These are phyloP conservation scores for Baryphthengus martii DNA, from an alignment of 2,113 vertebrate species.

Conservation along the genomic window DNA sequence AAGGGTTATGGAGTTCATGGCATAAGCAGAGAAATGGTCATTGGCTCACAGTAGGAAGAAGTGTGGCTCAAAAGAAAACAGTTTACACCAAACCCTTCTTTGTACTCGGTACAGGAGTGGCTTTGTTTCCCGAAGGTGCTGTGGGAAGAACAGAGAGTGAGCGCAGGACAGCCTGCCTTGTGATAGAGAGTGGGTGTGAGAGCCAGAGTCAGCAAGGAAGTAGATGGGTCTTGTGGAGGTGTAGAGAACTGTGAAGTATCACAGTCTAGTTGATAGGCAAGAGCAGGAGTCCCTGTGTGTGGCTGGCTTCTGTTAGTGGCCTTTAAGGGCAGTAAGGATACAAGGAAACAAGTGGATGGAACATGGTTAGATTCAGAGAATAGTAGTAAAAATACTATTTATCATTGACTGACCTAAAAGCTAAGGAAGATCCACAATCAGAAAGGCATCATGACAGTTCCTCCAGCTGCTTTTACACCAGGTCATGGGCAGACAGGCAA, in stretches of 20 bases:
- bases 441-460: neutral
- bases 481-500: neutral
- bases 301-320: neutral
- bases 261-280: neutral
- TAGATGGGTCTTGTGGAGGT: neutral
- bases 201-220: neutral
- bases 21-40: neutral
- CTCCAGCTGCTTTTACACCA: neutral
- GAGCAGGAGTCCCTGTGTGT: neutral
- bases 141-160: neutral
- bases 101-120: neutral
- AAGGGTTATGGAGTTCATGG: neutral
- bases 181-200: neutral
- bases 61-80: neutral
- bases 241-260: neutral
- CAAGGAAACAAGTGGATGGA: neutral
- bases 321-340: neutral
- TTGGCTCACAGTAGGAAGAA: neutral
- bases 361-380: neutral
- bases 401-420: neutral
- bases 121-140: neutral
- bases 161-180: neutral
- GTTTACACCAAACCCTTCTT: neutral
- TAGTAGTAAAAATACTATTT: neutral
- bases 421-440: neutral